Base-by-base conservation (phyloP, 2,113 vertebrate species). In the Callaeas wilsoni region DNA sequence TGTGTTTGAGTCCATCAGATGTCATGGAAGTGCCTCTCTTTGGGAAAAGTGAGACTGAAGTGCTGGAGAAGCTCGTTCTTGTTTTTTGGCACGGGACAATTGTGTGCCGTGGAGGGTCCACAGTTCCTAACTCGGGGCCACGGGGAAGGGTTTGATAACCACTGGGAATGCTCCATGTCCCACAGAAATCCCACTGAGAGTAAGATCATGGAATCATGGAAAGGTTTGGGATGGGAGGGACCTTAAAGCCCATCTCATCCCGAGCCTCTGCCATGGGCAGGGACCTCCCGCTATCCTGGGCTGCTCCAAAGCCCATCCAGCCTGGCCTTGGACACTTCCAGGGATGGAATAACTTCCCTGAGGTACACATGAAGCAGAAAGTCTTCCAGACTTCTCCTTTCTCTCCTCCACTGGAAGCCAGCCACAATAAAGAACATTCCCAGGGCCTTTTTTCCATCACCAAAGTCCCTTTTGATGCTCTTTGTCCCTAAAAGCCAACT, bases 41-140 rank as follows among this genome's bases (percentile, higher is more conserved):
- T 27, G 19, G 42, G 57, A 86, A 46, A 33, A 46, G 15, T 2
- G 46, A 35, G 35, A 25, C 3, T 32, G 84, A 33, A 67, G 19
- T 3, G 42, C 7, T 87, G 64, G 68, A 80, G 63, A 75, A 76
- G 46, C 19, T 30, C 9, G 15, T 57, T 63, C 41, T 47, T 13
- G 9, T 44, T 76, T 68, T 64, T 30, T 2, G 4, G 73, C 53
- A 59, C 53, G 41, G 47, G 55, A 64, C 32, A 42, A 21, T 37
- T 27, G 52, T 70, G 53, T 55, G 32, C 70, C 2, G 1, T 26
- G 44, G 29, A 50, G 46, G 5, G 22, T 10, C 42, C 47, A 3
- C 5, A 20, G 68, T 3, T 63, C 60, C 1, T 11, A 65, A 47
- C 7, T 85, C 80, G 0, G 0, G 1, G 12, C 23, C 44, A 4